Base-by-base conservation (phyloP, 2,113 vertebrate species). In the Carassius carassius region DNA sequence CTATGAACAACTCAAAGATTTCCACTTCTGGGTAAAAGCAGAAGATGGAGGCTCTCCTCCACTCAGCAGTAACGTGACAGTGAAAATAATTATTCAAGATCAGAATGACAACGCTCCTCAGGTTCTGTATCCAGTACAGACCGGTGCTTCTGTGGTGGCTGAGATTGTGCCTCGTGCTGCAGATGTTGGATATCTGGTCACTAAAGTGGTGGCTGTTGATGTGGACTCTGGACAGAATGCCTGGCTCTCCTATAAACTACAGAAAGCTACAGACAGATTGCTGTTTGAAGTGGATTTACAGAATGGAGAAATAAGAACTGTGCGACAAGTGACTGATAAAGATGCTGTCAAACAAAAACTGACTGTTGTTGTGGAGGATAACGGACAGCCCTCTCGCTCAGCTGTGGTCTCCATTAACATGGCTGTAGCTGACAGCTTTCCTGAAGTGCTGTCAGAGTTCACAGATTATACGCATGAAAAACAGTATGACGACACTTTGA, bases 361-460 rank as follows among this genome's bases (percentile, higher is more conserved):
- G 8, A 49, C 72, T 74, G 72, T 74, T 74, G 72, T 74, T 74
- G 72, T 74, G 72, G 72, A 74, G 72, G 72, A 74, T 74, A 74
- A 74, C 44, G 72, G 72, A 74, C 72, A 74, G 72, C 72, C 72
- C 19, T 74, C 72, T 74, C 72, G 72, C 72, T 74, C 72, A 47
- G 72, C 72, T 74, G 41, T 74, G 72, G 72, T 74, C 41, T 47
- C 72, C 44, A 49, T 74, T 74, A 74, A 74, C 5, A 41, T 74
- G 19, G 72, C 72, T 47, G 44, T 47, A 0, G 93, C 93, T 21
- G 93, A 95, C 84, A 92, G 92, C 69, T 95, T 95, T 85, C 93
- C 94, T 29, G 91, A 95, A 92, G 87, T 93, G 78, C 86, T 92
- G 78, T 93, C 92, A 56, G 93, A 93, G 88, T 86, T 84, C 44